These are phyloP conservation scores for Linnaemya tessellans DNA, from an alignment of 2,888 invertebrate genomes.

Conservation along the genomic window DNA sequence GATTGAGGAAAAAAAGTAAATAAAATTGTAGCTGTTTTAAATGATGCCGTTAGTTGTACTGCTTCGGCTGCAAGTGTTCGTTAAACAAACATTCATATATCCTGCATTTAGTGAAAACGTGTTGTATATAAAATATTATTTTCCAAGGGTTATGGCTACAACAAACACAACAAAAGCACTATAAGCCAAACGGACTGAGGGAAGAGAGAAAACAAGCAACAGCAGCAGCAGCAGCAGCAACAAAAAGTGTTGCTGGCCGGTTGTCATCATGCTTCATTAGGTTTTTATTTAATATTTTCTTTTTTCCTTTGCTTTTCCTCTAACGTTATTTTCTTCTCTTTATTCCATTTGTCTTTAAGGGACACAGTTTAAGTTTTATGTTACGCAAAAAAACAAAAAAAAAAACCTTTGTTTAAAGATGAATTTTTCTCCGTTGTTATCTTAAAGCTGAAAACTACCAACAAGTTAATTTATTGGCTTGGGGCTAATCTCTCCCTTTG, in stretches of 20 bases:
- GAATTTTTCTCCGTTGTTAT: not conserved
- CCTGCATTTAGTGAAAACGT: slow-evolving; percentile 48
- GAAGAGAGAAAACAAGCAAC: not conserved
- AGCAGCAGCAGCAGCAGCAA: not conserved
- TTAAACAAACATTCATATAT: slow-evolving; percentile 52
- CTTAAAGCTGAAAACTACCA: slow-evolving; percentile 25
- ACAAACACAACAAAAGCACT: not conserved
- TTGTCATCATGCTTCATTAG: slow-evolving; percentile 68
- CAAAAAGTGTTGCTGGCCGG: slow-evolving; percentile 50
- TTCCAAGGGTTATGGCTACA: slow-evolving; percentile 42
- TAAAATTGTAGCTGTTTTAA: not conserved
- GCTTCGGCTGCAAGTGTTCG: not conserved
- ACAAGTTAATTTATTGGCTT: slow-evolving; percentile 41
- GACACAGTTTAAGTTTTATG: slow-evolving; percentile 6
- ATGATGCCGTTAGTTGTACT: slow-evolving; percentile 8
- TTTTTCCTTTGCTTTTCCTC: not conserved
- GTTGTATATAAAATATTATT: slow-evolving; percentile 56
- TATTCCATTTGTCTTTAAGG: not conserved
- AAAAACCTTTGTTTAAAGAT: not conserved
- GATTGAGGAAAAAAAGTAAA: slow-evolving; percentile 3
- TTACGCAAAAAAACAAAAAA: not conserved
- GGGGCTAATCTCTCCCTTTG: not conserved
- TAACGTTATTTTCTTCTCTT: not conserved
- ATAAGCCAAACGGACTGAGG: no score
- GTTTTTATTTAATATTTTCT: slow-evolving; percentile 49